Evolutionary conservation across 2,888 invertebrate species (phyloP).

Genomic region (Drosophila planitibia): DNA sequence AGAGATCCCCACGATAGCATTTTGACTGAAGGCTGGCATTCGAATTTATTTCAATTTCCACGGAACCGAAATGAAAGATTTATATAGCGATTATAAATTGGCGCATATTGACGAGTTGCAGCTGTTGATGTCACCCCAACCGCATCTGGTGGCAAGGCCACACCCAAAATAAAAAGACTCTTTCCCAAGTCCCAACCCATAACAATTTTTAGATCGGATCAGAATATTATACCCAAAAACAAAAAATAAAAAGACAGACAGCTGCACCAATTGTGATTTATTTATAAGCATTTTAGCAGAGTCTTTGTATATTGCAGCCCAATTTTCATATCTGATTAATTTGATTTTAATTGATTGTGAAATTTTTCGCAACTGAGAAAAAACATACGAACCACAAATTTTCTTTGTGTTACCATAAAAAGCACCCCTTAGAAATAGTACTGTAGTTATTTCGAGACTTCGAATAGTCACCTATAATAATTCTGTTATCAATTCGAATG

Average conservation of each 20-base stretch:
- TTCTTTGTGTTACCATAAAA: neutral
- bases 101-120: constrained; percentile 52
- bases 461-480: neutral
- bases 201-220: constrained; percentile 33
- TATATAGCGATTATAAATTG: constrained; percentile 56
- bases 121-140: constrained; percentile 56
- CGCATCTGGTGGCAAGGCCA: constrained; percentile 37
- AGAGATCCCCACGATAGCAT: constrained; percentile 29
- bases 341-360: constrained; percentile 15
- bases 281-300: constrained; percentile 4
- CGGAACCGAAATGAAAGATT: constrained; percentile 44
- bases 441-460: neutral
- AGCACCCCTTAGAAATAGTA: neutral
- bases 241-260: neutral
- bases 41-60: constrained; percentile 59
- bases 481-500: neutral
- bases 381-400: neutral
- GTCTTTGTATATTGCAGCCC: neutral
- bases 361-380: constrained; percentile 1
- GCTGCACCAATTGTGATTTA: constrained; percentile 51
- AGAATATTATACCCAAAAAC: constrained; percentile 13
- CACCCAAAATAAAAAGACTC: constrained; percentile 27
- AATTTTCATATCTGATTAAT: constrained; percentile 16
- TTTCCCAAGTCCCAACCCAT: constrained; percentile 12
- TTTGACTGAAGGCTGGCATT: constrained; percentile 45